A percentile compares a stretch with the other conserved stretches of the same genome.
phyloP scores from a whole-genome alignment of 1,140 invertebrate species.

The Leptinotarsa defecta region DNA sequence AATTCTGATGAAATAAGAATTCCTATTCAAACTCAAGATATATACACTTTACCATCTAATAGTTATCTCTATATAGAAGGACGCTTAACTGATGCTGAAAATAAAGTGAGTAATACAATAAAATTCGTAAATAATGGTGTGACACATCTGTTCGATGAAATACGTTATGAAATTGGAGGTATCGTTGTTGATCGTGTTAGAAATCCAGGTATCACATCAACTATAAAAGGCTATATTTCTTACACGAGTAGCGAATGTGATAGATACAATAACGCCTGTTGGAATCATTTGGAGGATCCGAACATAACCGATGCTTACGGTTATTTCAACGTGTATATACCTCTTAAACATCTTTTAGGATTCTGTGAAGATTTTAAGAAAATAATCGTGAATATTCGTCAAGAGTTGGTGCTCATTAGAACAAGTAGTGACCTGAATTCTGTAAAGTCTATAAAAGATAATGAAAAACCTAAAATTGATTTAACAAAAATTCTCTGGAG shows the following conservation, averaged over 20 bases:
- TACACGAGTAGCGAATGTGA: neutral
- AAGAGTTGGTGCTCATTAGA: neutral
- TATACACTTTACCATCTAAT: neutral
- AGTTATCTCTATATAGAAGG: neutral
- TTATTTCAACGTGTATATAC: neutral
- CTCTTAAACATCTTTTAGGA: neutral
- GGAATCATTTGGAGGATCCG: neutral
- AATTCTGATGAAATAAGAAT: slow-evolving; percentile 3
- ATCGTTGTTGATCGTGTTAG: neutral
- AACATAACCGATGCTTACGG: neutral
- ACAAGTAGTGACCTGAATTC: neutral
- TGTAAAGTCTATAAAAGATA: neutral
- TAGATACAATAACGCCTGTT: neutral
- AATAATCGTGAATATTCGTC: neutral
- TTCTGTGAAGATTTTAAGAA: neutral
- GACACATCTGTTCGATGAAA: neutral
- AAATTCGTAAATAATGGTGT: neutral
- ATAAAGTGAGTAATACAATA: too few species aligned
- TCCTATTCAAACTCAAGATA: neutral
- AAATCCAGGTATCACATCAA: neutral
- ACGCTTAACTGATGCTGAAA: too few species aligned
- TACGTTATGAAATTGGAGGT: neutral
- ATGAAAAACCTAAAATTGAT: neutral
- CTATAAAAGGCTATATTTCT: neutral
- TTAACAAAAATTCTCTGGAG: neutral